Percentiles rank a stretch among this genome's conserved stretches.
Evolutionary conservation across 2,113 vertebrate species (phyloP).

Genomic region (Mohoua ochrocephala): DNA sequence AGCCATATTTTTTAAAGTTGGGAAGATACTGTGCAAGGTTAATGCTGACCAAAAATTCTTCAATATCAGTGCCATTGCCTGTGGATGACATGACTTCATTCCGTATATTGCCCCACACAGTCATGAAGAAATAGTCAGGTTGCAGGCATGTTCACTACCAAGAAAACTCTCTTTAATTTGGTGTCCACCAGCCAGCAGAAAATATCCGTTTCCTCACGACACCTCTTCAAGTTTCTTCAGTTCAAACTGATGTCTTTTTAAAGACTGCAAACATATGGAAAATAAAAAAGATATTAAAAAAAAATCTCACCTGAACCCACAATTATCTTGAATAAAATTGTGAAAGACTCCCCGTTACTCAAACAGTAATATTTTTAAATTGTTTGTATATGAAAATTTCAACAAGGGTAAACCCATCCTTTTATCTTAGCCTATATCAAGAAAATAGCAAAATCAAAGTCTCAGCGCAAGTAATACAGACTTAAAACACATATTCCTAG

Average conservation of each 20-base stretch:
- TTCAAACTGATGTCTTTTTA: background rate
- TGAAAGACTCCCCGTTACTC: background rate
- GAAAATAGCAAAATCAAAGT: background rate
- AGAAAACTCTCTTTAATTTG: background rate
- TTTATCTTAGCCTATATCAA: background rate
- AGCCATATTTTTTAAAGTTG: conserved; percentile 77
- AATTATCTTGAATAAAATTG: background rate
- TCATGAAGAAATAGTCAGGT: background rate
- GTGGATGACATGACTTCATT: conserved; percentile 76
- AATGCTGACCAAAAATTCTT: conserved; percentile 81
- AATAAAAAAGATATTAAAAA: background rate
- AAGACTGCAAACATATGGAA: background rate
- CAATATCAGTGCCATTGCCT: conserved; percentile 66
- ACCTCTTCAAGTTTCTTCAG: background rate
- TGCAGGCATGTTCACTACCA: background rate
- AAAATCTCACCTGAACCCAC: background rate
- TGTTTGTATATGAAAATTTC: background rate
- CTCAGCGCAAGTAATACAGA: background rate
- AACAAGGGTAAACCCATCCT: background rate
- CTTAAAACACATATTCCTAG: background rate
- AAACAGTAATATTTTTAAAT: background rate
- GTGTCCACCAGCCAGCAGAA: background rate
- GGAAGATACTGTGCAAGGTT: conserved; percentile 83
- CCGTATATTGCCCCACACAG: background rate
- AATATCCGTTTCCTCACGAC: background rate